A percentile compares a stretch with the other conserved stretches of the same genome.
These are phyloP conservation scores for Tachycineta bicolor DNA, from an alignment of 2,113 vertebrate genomes.

Conservation along the genomic window DNA sequence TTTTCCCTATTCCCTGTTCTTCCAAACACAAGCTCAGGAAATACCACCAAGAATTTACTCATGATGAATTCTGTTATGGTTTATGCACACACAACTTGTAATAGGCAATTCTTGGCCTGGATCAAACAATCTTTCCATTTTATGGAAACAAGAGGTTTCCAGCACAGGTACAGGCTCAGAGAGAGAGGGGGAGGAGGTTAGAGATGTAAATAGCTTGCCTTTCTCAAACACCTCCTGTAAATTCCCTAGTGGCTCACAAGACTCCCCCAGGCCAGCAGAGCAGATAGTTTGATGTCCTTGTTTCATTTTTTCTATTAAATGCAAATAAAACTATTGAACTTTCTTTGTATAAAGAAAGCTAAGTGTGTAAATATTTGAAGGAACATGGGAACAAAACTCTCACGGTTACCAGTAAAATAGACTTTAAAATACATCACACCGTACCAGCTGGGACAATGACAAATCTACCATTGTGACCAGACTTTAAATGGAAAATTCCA, in stretches of 20 bases:
- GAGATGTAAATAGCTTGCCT: not conserved
- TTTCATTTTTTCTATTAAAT: not conserved
- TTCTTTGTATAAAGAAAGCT: not conserved
- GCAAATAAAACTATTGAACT: not conserved
- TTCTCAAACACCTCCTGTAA: not conserved
- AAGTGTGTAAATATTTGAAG: not conserved
- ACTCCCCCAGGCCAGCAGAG: not conserved
- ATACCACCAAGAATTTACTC: not conserved
- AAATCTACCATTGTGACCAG: not conserved
- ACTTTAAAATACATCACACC: not conserved
- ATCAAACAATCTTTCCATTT: not conserved
- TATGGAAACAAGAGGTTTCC: not conserved
- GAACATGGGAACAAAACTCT: not conserved
- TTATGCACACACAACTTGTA: not conserved
- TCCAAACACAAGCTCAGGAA: not conserved
- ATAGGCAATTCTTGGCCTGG: not conserved
- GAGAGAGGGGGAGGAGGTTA: not conserved
- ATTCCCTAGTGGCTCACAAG: not conserved
- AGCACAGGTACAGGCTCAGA: not conserved
- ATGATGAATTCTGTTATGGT: not conserved
- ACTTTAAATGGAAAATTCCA: not conserved
- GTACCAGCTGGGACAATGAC: not conserved
- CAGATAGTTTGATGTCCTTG: not conserved
- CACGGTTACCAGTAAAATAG: not conserved
- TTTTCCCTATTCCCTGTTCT: not conserved